Conservation (phyloP, 1,140 invertebrate species). For the Aphis craccivora region DNA sequence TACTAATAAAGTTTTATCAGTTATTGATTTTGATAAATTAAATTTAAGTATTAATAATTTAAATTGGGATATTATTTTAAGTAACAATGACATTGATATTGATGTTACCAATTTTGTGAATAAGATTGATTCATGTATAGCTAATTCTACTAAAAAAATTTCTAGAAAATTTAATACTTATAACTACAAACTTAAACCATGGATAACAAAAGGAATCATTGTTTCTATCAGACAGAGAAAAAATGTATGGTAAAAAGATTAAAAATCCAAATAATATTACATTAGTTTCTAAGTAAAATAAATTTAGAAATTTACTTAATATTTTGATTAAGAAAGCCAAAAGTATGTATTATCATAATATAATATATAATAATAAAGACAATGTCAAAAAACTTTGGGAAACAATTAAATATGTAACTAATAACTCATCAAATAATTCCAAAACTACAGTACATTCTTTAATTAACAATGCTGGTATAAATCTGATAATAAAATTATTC, state of each 20-base stretch:
- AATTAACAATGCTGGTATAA: background rate
- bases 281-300: background rate
- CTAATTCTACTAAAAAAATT: constrained; percentile 18
- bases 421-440: background rate
- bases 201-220: constrained; percentile 36
- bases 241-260: background rate
- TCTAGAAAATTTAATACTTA: background rate
- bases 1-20: background rate
- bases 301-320: constrained; percentile 20
- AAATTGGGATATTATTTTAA: background rate
- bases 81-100: background rate
- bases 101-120: background rate
- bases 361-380: background rate
- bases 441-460: background rate
- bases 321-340: constrained; percentile 25
- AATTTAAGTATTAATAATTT: constrained; percentile 16
- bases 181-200: background rate
- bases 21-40: constrained; percentile 17
- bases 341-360: background rate
- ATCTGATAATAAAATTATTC: background rate
- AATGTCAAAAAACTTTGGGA: constrained; percentile 7
- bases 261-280: constrained; percentile 29
- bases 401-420: background rate
- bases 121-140: background rate
- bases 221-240: constrained; percentile 30